These are phyloP conservation scores for Atopsyche davidsoni DNA, from an alignment of 1,140 invertebrate species.

Conservation along the genomic window DNA sequence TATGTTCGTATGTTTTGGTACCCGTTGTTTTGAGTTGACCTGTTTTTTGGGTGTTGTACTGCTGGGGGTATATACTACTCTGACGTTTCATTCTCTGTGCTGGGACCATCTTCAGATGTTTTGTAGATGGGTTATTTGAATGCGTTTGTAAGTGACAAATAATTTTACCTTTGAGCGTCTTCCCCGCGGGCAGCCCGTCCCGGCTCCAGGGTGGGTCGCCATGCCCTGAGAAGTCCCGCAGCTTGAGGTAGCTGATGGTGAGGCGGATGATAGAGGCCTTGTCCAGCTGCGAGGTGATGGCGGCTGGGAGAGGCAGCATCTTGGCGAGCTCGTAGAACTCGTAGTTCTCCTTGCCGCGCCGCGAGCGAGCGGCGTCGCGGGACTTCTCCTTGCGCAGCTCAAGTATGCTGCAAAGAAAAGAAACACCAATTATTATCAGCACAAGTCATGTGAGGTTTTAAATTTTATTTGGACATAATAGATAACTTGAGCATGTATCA, in stretches of 20 bases:
- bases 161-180: constrained; percentile 77
- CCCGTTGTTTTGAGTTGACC: too few relatives aligned
- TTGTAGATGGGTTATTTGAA: too few relatives aligned
- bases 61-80: too few relatives aligned
- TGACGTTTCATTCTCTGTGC: too few relatives aligned
- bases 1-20: too few relatives aligned
- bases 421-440: too few relatives aligned
- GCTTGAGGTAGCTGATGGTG: constrained; percentile 94
- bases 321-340: constrained; percentile 98
- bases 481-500: too few relatives aligned
- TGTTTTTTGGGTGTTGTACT: too few relatives aligned
- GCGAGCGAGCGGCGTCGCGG: constrained; percentile 87
- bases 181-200: constrained; percentile 67
- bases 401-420: constrained; percentile 75
- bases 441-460: too few relatives aligned
- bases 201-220: constrained; percentile 92
- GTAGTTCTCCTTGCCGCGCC: constrained; percentile 95
- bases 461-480: too few relatives aligned
- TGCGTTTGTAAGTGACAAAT: constrained; percentile 9
- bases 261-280: constrained; percentile 98
- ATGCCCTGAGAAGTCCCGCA: constrained; percentile 90
- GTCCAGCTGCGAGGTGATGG: constrained; percentile 96
- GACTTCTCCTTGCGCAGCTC: constrained; percentile 96
- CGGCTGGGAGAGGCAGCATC: constrained; percentile 91
- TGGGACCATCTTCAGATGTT: too few relatives aligned